These are phyloP conservation scores for Lithophane leautieri DNA, from an alignment of 2,888 invertebrate species.

Conservation along the genomic window DNA sequence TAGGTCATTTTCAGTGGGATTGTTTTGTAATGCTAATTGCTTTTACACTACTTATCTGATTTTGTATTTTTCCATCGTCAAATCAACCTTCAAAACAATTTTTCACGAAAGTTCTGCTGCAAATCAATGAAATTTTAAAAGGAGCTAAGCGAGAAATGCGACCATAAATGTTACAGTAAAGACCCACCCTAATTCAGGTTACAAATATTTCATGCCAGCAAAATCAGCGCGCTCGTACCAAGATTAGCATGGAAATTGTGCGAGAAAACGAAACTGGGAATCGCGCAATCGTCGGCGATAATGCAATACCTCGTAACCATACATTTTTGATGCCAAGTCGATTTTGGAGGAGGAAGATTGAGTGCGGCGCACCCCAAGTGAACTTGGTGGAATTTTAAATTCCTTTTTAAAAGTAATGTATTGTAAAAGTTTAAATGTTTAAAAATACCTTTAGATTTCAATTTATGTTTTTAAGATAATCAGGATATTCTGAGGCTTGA, in stretches of 20 bases:
- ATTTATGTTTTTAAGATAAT: no score
- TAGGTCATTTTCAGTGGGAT: background rate
- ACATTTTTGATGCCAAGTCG: constrained; percentile 55
- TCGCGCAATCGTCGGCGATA: constrained; percentile 69
- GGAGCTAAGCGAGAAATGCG: constrained; percentile 18
- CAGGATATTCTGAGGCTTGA: no score
- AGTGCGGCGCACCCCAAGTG: constrained; percentile 37
- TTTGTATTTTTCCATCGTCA: background rate
- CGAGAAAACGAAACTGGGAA: constrained; percentile 78
- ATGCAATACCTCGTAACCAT: constrained; percentile 59
- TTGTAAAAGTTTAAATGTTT: constrained; percentile 26
- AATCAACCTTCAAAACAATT: background rate
- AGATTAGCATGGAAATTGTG: constrained; percentile 87
- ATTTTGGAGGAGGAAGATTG: constrained; percentile 46
- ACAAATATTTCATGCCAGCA: constrained; percentile 84
- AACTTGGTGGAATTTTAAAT: constrained; percentile 34
- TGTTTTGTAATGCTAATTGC: background rate
- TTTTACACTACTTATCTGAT: background rate
- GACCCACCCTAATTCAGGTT: constrained; percentile 65
- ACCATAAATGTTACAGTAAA: constrained; percentile 30
- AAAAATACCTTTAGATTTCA: background rate
- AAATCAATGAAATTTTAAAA: background rate
- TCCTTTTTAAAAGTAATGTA: constrained; percentile 31
- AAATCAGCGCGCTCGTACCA: constrained; percentile 81
- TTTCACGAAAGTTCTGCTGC: background rate